Evolutionary conservation across 2,888 invertebrate species (phyloP).

Genomic region (Pseudanteris insignis): DNA sequence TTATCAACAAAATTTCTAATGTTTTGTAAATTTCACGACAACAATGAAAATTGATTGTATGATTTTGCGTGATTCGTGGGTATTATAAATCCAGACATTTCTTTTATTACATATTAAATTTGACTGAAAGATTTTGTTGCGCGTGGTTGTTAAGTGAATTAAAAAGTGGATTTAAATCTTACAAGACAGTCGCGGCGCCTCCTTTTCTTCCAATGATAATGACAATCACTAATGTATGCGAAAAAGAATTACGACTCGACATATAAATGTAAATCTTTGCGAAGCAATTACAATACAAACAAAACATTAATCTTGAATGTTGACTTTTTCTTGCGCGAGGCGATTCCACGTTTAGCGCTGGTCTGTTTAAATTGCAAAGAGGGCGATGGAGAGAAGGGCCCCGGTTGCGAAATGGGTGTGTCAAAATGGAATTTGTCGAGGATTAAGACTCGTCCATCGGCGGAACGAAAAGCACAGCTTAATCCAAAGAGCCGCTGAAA

Average conservation of each 20-base stretch:
- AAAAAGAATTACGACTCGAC: conserved; percentile 10
- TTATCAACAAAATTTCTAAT: too few relatives aligned
- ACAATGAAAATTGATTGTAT: too few relatives aligned
- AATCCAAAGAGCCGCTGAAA: conserved; percentile 18
- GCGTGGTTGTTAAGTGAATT: too few relatives aligned
- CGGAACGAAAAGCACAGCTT: conserved; percentile 41
- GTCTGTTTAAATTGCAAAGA: conserved; percentile 29
- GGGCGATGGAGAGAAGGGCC: conserved; percentile 36
- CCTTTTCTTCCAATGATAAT: conserved; percentile 7
- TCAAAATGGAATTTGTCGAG: conserved; percentile 48
- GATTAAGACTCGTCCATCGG: conserved; percentile 44
- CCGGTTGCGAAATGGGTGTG: conserved; percentile 33
- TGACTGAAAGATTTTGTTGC: too few relatives aligned
- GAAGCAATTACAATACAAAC: conserved; percentile 27
- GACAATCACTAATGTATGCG: conserved; percentile 12
- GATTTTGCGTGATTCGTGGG: too few relatives aligned
- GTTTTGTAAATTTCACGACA: too few relatives aligned
- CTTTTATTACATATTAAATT: too few relatives aligned
- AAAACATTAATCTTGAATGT: conserved; percentile 30
- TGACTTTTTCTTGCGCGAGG: conserved; percentile 25
- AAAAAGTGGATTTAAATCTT: too few relatives aligned
- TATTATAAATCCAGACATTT: too few relatives aligned
- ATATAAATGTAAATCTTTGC: conserved; percentile 22
- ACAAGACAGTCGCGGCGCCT: background rate
- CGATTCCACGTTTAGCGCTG: conserved; percentile 9